phyloP scores from a whole-genome alignment of 2,113 vertebrate species.

The Mesembrinibis cayennensis region DNA sequence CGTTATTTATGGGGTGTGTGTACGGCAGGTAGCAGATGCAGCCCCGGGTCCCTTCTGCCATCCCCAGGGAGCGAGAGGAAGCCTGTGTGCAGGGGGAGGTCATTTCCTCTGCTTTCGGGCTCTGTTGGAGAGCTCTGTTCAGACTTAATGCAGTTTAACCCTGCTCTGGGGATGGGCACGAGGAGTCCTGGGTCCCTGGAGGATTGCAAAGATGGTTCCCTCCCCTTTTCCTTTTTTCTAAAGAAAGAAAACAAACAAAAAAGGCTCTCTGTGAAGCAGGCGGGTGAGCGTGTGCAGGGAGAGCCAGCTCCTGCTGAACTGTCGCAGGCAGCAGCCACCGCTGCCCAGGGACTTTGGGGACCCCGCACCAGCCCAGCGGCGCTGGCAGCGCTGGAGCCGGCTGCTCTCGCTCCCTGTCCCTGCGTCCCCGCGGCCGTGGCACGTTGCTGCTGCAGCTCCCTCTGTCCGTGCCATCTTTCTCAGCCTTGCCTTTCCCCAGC shows the following conservation, averaged over 20 bases:
- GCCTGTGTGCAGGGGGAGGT: background rate
- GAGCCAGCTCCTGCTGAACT: background rate
- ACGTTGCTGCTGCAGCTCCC: background rate
- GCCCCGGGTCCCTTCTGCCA: rapidly evolving
- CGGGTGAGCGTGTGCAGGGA: rapidly evolving
- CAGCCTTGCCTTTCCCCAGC: background rate
- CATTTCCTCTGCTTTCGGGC: background rate
- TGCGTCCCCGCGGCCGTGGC: rapidly evolving
- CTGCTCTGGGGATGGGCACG: background rate
- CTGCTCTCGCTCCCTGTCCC: background rate
- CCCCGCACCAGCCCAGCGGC: rapidly evolving
- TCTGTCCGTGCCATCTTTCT: rapidly evolving
- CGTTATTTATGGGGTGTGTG: rapidly evolving
- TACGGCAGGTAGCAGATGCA: background rate
- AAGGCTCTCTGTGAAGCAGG: rapidly evolving
- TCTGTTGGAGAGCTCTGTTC: background rate
- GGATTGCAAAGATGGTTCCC: background rate
- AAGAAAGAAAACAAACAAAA: background rate
- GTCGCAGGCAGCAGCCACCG: background rate
- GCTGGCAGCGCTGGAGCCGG: background rate
- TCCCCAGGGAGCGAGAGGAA: background rate
- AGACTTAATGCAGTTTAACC: background rate
- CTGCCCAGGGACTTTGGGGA: background rate
- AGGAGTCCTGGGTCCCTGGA: background rate
- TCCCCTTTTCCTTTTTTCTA: background rate